Evolutionary conservation across 2,797 vertebrate genomes (phyloP).

Genomic region (Perdix hodgsoniae): DNA sequence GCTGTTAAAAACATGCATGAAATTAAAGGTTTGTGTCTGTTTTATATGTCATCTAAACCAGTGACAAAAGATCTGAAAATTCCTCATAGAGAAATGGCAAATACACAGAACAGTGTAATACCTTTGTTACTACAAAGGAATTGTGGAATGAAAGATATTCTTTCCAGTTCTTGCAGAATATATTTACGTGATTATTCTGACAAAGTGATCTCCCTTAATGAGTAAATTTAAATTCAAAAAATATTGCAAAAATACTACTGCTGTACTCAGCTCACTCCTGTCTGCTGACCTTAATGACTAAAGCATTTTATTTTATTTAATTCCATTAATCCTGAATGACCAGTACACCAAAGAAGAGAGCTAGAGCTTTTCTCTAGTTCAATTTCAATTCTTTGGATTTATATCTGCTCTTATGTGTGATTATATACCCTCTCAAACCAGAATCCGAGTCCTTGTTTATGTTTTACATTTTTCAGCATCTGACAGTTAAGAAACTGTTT

Average conservation of each 20-base stretch:
- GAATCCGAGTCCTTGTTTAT: background rate
- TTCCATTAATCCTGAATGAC: background rate
- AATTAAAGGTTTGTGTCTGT: constrained; percentile 42
- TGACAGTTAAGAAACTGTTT: background rate
- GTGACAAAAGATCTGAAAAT: background rate
- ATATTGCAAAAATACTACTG: background rate
- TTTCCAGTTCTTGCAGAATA: background rate
- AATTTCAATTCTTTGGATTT: background rate
- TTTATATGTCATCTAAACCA: constrained; percentile 28
- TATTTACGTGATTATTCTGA: background rate
- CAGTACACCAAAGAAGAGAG: background rate
- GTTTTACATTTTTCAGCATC: background rate
- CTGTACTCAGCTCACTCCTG: background rate
- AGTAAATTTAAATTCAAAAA: background rate
- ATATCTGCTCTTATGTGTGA: background rate
- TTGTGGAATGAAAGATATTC: constrained; percentile 14
- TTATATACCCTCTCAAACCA: background rate
- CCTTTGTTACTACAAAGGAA: background rate
- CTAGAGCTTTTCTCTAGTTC: background rate
- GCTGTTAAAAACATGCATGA: constrained; percentile 51
- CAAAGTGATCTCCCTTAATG: background rate
- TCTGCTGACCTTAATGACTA: background rate
- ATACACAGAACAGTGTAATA: constrained; percentile 28
- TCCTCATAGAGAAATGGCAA: background rate
- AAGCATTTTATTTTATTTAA: background rate